Base-by-base conservation (phyloP, 2,113 vertebrate species). In the Limanda limanda region DNA sequence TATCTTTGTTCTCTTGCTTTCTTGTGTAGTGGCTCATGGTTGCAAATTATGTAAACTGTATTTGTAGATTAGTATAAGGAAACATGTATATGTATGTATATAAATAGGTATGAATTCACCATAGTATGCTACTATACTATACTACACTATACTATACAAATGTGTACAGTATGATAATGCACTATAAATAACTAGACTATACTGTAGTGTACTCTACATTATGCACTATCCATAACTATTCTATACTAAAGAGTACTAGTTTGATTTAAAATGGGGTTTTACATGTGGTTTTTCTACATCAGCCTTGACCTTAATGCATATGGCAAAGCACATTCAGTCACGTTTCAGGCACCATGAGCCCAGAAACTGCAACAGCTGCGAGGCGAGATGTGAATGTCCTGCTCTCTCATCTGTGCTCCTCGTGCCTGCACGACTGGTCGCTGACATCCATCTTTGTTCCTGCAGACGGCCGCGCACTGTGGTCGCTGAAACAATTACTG, bases 301-400 rank as follows among this genome's bases (percentile, higher is more conserved):
- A 55, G 58, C 58, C 3, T 60, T 80, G 87, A 82, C 88, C 87
- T 89, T 81, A 82, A 69, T 40, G 25, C 47, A 51, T 78, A 68
- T 65, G 73, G 56, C 31, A 55, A 40, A 48, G 55, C 48, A 15
- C 74, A 55, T 73, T 78, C 83, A 84, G 52, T 75, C 77, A 54
- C 18, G 73, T 87, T 81, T 76, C 18, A 37, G 54, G 83, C 84
- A 60, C 74, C 74, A 68, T 4, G 11, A 54, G 58, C 14, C 69
- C 81, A 82, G 77, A 84, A 86, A 86, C 62, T 42, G 63, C 48
- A 87, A 81, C 7, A 14, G 78, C 90, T 84, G 77, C 40, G 1
- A 66, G 86, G 86, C 74, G 42, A 71, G 79, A 84, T 64, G 24
- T 40, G 40, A 71, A 71, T 66, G 58, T 61, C 15, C 5, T 60